These are phyloP conservation scores for Helarctos malayanus DNA, from an alignment of 2,797 vertebrate species.

Conservation along the genomic window DNA sequence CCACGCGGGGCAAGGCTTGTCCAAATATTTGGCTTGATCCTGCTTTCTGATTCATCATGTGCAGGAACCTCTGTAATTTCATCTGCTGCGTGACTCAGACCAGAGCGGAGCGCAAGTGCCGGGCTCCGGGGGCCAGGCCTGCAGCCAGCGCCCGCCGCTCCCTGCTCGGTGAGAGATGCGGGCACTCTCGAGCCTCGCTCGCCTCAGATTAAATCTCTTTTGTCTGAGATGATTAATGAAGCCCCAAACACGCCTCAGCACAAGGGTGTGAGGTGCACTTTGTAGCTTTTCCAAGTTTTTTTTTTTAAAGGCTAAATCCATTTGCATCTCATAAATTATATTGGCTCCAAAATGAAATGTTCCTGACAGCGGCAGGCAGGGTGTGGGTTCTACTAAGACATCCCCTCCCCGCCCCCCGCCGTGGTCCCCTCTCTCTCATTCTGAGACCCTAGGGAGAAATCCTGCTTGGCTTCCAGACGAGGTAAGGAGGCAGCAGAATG, in stretches of 20 bases:
- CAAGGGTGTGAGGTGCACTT: conserved; percentile 91
- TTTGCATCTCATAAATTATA: conserved; percentile 93
- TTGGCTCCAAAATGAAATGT: conserved; percentile 76
- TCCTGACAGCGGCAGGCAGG: conserved; percentile 75
- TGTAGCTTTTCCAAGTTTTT: conserved; percentile 91
- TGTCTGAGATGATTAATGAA: conserved; percentile 95
- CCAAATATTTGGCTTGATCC: conserved; percentile 83
- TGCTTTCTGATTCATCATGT: conserved; percentile 81
- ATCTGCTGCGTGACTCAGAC: conserved; percentile 82
- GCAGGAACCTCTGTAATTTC: conserved; percentile 83
- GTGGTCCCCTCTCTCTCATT: not conserved
- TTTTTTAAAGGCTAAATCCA: conserved; percentile 89
- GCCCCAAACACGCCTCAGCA: conserved; percentile 88
- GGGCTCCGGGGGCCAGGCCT: not conserved
- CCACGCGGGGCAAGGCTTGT: conserved; percentile 71
- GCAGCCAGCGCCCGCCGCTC: not conserved
- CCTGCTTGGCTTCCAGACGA: not conserved
- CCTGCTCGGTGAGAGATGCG: conserved; percentile 90
- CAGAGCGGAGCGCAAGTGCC: not conserved
- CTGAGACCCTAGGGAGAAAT: conserved; percentile 57
- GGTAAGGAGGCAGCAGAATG: conserved; percentile 52
- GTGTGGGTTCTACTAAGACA: conserved; percentile 72
- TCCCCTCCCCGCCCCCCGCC: not conserved
- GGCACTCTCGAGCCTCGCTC: conserved; percentile 87
- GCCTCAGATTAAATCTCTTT: conserved; percentile 93